Conservation (phyloP, 2,113 vertebrate genomes). For the Leuciscus idus region DNA sequence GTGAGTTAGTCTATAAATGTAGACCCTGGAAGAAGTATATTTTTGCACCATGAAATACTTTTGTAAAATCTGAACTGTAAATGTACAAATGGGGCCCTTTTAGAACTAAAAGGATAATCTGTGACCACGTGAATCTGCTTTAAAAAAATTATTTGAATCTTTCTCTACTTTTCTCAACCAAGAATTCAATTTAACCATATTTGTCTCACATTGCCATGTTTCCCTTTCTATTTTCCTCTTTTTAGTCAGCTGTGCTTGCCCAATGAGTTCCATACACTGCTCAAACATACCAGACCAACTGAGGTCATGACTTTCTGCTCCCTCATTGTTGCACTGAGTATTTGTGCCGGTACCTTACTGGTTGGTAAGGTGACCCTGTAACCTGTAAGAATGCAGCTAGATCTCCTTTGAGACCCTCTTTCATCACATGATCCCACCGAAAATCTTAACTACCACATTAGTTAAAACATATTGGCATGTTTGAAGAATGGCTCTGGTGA, state of each 20-base stretch:
- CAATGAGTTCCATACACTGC: conserved; percentile 29
- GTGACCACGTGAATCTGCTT: not conserved
- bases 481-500: not conserved
- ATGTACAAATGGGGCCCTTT: not conserved
- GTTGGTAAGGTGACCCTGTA: conserved; percentile 37
- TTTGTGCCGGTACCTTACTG: not conserved
- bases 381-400: conserved; percentile 26
- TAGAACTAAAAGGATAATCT: conserved; percentile 2
- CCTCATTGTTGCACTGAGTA: conserved; percentile 27
- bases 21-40: not conserved
- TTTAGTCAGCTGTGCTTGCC: conserved; percentile 35
- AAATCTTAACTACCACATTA: not conserved
- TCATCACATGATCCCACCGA: not conserved
- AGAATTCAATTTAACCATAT: conserved; percentile 9
- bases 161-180: not conserved
- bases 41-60: not conserved
- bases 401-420: not conserved
- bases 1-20: not conserved
- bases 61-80: not conserved
- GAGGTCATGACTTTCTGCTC: conserved; percentile 11
- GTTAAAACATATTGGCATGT: not conserved
- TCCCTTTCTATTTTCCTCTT: conserved; percentile 16
- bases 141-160: not conserved
- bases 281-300: conserved; percentile 31
- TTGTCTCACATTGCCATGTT: not conserved